Base-by-base conservation (phyloP, 2,888 invertebrate species). In the Drosophila peninsularis region DNA sequence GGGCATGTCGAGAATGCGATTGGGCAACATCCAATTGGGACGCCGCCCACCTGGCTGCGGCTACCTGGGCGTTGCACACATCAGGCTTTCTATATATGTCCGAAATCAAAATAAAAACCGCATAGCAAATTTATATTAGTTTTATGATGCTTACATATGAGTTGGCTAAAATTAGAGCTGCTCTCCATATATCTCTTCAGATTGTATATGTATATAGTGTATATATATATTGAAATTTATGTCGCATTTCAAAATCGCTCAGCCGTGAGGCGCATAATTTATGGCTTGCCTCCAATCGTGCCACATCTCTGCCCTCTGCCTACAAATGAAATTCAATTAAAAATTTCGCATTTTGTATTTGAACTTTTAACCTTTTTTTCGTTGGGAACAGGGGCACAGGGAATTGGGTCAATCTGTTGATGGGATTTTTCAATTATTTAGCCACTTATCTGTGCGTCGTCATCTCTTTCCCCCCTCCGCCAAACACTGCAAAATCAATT, bases 331-430 rank as follows among this genome's bases (percentile, higher is more conserved):
- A 86, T 73, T 67, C 78, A 78, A 81, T 78, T 86, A 74, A 78
- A 56, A 61, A 56, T 74, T 78, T 74, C 62, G 65, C 81, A 76
- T 65, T 76, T 69, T 7, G 50, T 62, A 70, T 75, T 69, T 79
- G 80, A 84, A 87, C 82, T 82, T 75, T 75, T 71, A 77, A 82
- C 75, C 82, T 81, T 70, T 83, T n/a, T 14, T 30, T 30, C 7
- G 24, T 7, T 47, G 72, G n/a, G 44, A n/a, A 13, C 11, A 19
- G 47, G 34, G 10, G 17, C 21, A 14, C 34, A 34, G 52, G 42
- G 65, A 84, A 84, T 58, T 83, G 85, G 85, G 82, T 88, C 88
- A 83, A 53, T 67, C 62, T 62, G 61, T 68, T 87, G 75, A 77
- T 87, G 80, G 77, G 70, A 82, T 72, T 79, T 79, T 78, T 73